Evolutionary conservation across 2,888 invertebrate species (phyloP), one percentile per base, ranked within the genome.

Genomic region (Acrobasis repandana): DNA sequence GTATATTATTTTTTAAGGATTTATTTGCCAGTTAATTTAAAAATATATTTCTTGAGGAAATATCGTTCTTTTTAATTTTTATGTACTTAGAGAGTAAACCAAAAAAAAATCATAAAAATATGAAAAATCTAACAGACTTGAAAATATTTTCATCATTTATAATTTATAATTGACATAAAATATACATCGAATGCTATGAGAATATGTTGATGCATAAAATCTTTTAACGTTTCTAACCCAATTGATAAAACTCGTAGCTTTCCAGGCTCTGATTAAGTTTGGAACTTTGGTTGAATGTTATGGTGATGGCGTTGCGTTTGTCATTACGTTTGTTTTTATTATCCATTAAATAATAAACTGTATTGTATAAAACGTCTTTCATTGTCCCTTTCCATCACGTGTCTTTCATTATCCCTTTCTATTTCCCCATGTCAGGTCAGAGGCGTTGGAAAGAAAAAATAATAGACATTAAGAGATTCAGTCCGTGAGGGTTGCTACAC

Each of bases 321-420:
- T 15, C 60, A 58, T 61, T 62, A 49, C 16, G 49, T 60, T 63
- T 62, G 56, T 62, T 63, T 62, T 58, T 57, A 62, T 61, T 60
- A 62, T 46, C 59, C 64, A 63, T 64, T 59, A 65, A 63, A 43
- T 43, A 62, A 63, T 64, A 64, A 64, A 65, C 58, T 63, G 63
- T 63, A 63, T 65, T 65, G 61, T 65, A 66, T 58, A 58, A 51
- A 43, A 52, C 2, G 20, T 46, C 20, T 49, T 61, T 61, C 34
- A 48, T 34, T 58, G 38, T n/a, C n/a, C n/a, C n/a, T n/a, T n/a
- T n/a, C n/a, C n/a, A n/a, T n/a, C n/a, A 18, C 15, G 36, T 36
- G 36, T 36, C 36, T 36, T 36, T 36, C 9, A 36, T 36, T 36
- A 6, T 10, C 9, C 36, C 36, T 11, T 36, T 9, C 36, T 34